Evolutionary conservation across 2,797 vertebrate genomes (phyloP), one percentile per base, ranked within the genome.

Genomic region (Notamacropus eugenii): DNA sequence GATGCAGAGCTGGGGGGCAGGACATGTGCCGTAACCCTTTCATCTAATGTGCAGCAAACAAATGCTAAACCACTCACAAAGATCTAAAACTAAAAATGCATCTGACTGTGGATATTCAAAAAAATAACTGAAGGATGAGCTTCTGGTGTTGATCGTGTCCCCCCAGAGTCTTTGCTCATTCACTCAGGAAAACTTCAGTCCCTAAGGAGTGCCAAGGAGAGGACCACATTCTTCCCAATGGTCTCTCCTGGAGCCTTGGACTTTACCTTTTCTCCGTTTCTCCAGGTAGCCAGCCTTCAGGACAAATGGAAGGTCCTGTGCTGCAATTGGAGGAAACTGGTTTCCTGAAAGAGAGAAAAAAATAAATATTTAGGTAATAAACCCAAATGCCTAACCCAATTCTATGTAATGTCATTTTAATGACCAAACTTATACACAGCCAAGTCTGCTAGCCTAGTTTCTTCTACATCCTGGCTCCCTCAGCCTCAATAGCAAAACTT

Each of bases 181-280:
- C 82, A 56, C 59, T 55, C 92, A 54, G 90, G 31, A 93, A 16
- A 94, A 91, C 4, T 62, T 0, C 93, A 50, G 27, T 93, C 93
- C 55, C 52, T 31, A 50, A 9, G 52, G 58, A 57, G 67, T 22
- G 22, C 74, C 46, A 9, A 11, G 22, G 1, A 24, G 90, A 91
- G 46, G 31, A 57, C 19, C 29, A 93, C 74, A 62, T 4, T 19
- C 11, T n/a, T 90, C 67, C 92, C 34, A 91, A 19, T 4, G 27
- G 56, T 3, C 95, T 96, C 57, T 92, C 29, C 46, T 62, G 54
- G 57, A 90, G 52, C 56, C 91, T 91, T 4, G 34, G 0, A 50
- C 93, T 93, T 56, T 98, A 99, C 99, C 99, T 98, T 99, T 99
- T 97, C 99, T 99, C 93, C 99, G 99, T 98, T 99, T 99, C 98